These are phyloP conservation scores for Equus przewalskii DNA, from an alignment of 2,113 vertebrate genomes.

Conservation along the genomic window DNA sequence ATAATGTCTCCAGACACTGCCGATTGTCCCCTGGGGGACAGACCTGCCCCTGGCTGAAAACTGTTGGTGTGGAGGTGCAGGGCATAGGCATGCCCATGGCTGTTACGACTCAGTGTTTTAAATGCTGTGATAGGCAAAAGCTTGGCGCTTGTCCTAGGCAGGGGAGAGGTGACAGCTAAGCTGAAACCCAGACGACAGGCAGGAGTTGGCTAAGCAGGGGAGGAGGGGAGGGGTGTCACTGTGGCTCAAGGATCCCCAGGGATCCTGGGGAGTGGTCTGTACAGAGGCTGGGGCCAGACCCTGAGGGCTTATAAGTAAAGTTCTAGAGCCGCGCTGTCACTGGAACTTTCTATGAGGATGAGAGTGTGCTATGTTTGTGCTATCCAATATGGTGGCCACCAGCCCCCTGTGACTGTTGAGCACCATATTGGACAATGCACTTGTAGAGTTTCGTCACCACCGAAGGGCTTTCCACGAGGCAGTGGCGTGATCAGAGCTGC, in stretches of 20 bases:
- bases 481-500: background rate
- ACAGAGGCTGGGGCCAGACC: background rate
- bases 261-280: background rate
- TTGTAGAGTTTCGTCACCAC: background rate
- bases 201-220: background rate
- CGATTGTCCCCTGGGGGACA: background rate
- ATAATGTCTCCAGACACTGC: background rate
- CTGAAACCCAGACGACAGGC: background rate
- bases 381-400: background rate
- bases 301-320: fast-evolving
- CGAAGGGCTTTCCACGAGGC: background rate
- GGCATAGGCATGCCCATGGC: background rate
- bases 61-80: too few relatives aligned
- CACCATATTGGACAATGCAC: background rate
- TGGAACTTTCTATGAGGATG: background rate
- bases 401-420: background rate
- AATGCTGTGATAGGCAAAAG: background rate
- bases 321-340: background rate
- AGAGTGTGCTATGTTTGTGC: background rate
- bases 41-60: fast-evolving
- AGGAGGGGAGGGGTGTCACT: background rate
- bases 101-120: background rate
- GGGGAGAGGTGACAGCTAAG: background rate
- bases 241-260: too few relatives aligned
- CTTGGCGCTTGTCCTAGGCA: background rate